A percentile compares a stretch with the other conserved stretches of the same genome.
phyloP scores from a whole-genome alignment of 2,113 vertebrate species.

The Andinoacara biseriatus region DNA sequence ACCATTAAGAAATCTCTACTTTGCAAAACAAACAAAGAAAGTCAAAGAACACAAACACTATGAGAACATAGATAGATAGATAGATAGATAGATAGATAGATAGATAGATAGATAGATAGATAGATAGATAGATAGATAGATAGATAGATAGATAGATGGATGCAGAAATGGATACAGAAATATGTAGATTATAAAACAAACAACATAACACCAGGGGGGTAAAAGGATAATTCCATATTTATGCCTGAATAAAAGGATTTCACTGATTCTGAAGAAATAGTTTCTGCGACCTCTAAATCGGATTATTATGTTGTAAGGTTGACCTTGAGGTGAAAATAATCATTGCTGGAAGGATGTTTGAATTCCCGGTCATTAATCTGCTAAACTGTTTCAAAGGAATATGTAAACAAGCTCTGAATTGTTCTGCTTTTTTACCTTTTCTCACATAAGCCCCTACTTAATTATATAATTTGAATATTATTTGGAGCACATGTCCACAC shows the following conservation, averaged over 20 bases:
- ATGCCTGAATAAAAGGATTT: conserved; percentile 24
- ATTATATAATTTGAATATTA: conserved; percentile 4
- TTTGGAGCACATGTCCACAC: background rate
- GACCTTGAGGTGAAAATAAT: conserved; percentile 7
- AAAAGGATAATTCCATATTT: conserved; percentile 23
- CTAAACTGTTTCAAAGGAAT: conserved; percentile 18
- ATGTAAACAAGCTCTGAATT: conserved; percentile 16
- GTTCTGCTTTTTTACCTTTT: background rate
- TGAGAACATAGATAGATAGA: background rate
- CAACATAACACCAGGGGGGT: background rate
- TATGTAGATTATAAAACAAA: background rate
- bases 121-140: background rate
- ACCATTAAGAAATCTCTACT: conserved; percentile 37
- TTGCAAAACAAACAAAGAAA: conserved; percentile 57
- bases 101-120: background rate
- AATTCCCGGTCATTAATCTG: conserved; percentile 6
- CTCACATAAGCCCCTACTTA: background rate
- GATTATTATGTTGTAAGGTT: conserved; percentile 51
- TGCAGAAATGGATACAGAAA: background rate
- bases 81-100: background rate
- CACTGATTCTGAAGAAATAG: conserved; percentile 43
- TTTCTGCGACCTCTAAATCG: conserved; percentile 35
- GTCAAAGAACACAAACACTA: background rate
- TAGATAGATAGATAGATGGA: background rate
- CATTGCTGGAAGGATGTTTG: background rate